phyloP scores from a whole-genome alignment of 2,888 invertebrate genomes.

The Thymelicus sylvestris region DNA sequence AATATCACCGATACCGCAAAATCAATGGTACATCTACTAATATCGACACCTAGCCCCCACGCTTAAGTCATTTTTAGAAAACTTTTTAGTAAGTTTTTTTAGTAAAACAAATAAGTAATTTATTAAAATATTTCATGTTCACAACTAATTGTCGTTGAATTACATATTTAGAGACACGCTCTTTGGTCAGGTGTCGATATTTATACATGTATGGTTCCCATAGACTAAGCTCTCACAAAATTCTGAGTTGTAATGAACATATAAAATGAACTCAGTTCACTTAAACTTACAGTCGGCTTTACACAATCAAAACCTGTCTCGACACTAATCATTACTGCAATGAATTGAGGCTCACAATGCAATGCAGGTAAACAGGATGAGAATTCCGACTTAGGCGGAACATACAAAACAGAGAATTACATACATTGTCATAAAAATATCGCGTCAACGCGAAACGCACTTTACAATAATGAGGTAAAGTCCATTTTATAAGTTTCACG shows the following conservation, averaged over 20 bases:
- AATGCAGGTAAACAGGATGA: constrained; percentile 7
- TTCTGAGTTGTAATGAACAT: constrained; percentile 14
- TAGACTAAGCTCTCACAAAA: neutral
- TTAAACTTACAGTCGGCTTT: constrained; percentile 14
- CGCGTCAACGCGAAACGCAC: constrained; percentile 19
- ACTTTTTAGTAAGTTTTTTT: too few relatives aligned
- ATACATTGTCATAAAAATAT: constrained; percentile 27
- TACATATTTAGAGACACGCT: too few relatives aligned
- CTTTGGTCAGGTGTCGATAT: neutral
- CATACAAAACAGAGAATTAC: constrained; percentile 13
- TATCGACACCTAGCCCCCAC: too few relatives aligned
- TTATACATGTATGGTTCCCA: neutral
- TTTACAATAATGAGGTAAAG: constrained; percentile 15
- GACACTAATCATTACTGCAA: constrained; percentile 4
- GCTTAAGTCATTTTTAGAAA: too few relatives aligned
- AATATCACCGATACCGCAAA: neutral
- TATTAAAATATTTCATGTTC: too few relatives aligned
- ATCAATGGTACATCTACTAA: neutral
- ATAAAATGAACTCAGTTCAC: constrained; percentile 16
- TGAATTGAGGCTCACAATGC: neutral
- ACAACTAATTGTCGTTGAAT: too few relatives aligned
- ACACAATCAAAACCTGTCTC: constrained; percentile 13
- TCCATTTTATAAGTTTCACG: constrained; percentile 19
- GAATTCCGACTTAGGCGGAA: constrained; percentile 28
- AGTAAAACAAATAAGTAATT: too few relatives aligned